phyloP scores from a whole-genome alignment of 2,797 vertebrate species.

The Hypotaenidia philippensis region DNA sequence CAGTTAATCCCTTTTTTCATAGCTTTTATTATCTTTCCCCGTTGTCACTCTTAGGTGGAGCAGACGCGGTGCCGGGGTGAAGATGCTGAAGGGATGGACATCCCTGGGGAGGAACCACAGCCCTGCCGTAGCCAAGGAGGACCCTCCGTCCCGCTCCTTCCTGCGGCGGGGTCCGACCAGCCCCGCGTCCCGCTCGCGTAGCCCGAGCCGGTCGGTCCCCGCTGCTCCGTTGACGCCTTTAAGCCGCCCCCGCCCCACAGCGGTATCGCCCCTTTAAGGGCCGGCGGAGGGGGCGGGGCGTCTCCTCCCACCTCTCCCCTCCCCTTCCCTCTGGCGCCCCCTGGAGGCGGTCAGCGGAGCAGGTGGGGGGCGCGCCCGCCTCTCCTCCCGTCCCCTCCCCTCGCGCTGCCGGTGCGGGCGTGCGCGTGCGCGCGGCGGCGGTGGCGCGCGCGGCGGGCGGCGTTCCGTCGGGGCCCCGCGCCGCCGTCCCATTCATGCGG shows the following conservation, averaged over 20 bases:
- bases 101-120: too few species aligned
- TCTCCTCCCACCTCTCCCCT: background rate
- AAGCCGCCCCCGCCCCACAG: rapidly evolving
- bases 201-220: rapidly evolving
- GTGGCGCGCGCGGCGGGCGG: slow-evolving; percentile 10
- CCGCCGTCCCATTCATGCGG: slow-evolving; percentile 45
- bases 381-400: too few species aligned
- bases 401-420: background rate
- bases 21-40: background rate
- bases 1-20: background rate
- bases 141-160: background rate
- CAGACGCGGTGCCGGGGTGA: rapidly evolving
- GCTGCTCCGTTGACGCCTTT: rapidly evolving
- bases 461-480: slow-evolving; percentile 32
- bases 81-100: background rate
- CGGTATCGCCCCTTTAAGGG: slow-evolving; percentile 32
- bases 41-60: background rate
- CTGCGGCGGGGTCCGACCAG: background rate
- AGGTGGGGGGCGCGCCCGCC: background rate
- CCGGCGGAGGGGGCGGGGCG: rapidly evolving
- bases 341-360: background rate
- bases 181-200: background rate
- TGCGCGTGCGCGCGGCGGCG: background rate
- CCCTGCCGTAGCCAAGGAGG: rapidly evolving
- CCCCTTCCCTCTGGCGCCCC: background rate